Evolutionary conservation across 2,797 vertebrate species (phyloP), one percentile per base, ranked within the genome.

Genomic region (Oryzias dopingdopingensis): DNA sequence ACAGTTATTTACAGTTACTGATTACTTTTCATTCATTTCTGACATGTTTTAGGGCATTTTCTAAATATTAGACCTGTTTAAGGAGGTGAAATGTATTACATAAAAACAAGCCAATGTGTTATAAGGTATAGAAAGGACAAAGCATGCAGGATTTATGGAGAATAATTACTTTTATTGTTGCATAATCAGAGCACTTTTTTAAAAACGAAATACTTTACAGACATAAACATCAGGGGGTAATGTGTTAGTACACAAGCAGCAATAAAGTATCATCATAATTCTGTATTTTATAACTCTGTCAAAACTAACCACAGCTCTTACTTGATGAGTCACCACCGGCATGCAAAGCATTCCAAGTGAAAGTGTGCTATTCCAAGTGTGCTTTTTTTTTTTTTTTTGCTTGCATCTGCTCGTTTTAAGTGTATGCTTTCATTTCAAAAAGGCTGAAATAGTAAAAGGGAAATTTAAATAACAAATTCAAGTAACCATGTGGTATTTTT

Each of bases 171-270:
- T 65, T 42, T 5, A 23, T 10, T 12, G 52, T 42, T 73, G 46
- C 53, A 54, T 47, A 61, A 63, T 59, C 40, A 16, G 15, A 60
- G 14, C 17, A 41, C 6, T 68, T 14, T 26, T 6, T 49, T 65
- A n/a, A 65, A 37, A 46, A 37, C 32, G 18, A 10, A 67, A 37
- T 59, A 14, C 5, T 52, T 47, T 37, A 15, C 13, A 55, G 22
- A n/a, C 32, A 44, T 15, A 62, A 67, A 66, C 23, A 56, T 51
- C 17, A 52, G 2, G 2, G n/a, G 54, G n/a, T 15, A 29, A 18
- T 6, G 7, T 22, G 13, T 42, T 42, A 4, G 40, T 56, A 60
- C 77, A 72, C 51, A 65, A 50, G 16, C 32, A 52, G n/a, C 56
- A 40, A 14, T 37, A 40, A 51, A 52, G 17, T 48, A 8, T 60